Percentiles rank a stretch among this genome's conserved stretches.
These are phyloP conservation scores for Sitta carolinensis DNA, from an alignment of 2,797 vertebrate genomes.

Conservation along the genomic window DNA sequence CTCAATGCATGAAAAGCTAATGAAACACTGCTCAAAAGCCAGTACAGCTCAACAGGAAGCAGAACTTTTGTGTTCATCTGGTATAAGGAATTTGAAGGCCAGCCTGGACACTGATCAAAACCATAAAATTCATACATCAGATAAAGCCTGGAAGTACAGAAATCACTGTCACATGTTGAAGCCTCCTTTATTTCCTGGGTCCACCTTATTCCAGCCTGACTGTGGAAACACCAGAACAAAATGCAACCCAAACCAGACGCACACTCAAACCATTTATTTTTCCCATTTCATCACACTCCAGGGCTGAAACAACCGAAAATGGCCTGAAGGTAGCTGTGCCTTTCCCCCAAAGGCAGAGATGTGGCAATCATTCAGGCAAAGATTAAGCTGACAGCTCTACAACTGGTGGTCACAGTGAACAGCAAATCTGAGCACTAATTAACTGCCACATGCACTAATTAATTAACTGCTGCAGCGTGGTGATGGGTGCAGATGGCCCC, in stretches of 20 bases:
- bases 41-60: neutral
- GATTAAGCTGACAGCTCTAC: neutral
- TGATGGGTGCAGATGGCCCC: neutral
- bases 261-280: neutral
- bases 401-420: neutral
- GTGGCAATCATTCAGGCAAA: neutral
- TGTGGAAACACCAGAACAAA: neutral
- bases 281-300: neutral
- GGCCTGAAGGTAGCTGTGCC: neutral
- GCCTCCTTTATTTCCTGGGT: neutral
- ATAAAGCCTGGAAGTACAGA: neutral
- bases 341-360: neutral
- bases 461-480: neutral
- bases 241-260: neutral
- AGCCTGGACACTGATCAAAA: neutral
- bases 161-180: neutral
- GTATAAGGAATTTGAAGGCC: neutral
- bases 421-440: neutral
- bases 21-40: neutral
- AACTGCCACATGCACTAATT: neutral
- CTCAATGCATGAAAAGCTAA: neutral
- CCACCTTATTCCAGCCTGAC: neutral
- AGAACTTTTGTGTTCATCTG: neutral
- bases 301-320: neutral
- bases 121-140: neutral